A percentile compares a stretch with the other conserved stretches of the same genome.
These are phyloP conservation scores for Platorchestia sp. DNA, from an alignment of 1,140 invertebrate species.

Conservation along the genomic window DNA sequence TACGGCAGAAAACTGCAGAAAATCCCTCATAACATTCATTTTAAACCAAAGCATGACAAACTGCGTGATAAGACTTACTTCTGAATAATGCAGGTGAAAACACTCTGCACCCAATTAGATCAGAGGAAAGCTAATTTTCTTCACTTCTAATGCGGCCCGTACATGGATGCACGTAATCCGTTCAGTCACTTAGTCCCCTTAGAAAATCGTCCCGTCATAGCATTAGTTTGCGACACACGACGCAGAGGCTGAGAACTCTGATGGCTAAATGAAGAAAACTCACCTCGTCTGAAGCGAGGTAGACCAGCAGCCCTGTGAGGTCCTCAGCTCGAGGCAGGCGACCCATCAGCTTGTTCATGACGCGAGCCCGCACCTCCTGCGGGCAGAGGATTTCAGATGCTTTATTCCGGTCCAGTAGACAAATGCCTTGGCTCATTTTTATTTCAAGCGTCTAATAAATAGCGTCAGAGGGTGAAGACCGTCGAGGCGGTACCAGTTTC, in stretches of 20 bases:
- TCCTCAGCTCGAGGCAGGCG: constrained; percentile 72
- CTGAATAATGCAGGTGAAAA: too few relatives aligned
- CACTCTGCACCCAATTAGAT: too few relatives aligned
- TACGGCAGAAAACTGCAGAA: too few relatives aligned
- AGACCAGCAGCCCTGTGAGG: constrained; percentile 71
- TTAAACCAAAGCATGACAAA: too few relatives aligned
- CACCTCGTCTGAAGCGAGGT: constrained; percentile 72
- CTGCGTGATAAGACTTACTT: too few relatives aligned
- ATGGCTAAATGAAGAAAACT: not conserved
- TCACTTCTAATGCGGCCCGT: not conserved
- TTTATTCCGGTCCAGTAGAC: too few relatives aligned
- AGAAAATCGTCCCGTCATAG: not conserved
- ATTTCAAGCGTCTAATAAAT: too few relatives aligned
- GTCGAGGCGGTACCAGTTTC: too few relatives aligned
- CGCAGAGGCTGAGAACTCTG: not conserved
- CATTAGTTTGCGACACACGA: not conserved
- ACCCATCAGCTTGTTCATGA: constrained; percentile 70
- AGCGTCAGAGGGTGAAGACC: too few relatives aligned
- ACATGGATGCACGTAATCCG: not conserved
- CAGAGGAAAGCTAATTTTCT: too few relatives aligned
- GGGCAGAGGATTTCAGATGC: not conserved
- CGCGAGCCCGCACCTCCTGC: not conserved
- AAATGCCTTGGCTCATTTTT: too few relatives aligned
- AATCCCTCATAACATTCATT: too few relatives aligned
- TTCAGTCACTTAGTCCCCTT: not conserved